Base-by-base conservation (phyloP, 2,888 invertebrate genomes). In the Volucella inflata region DNA sequence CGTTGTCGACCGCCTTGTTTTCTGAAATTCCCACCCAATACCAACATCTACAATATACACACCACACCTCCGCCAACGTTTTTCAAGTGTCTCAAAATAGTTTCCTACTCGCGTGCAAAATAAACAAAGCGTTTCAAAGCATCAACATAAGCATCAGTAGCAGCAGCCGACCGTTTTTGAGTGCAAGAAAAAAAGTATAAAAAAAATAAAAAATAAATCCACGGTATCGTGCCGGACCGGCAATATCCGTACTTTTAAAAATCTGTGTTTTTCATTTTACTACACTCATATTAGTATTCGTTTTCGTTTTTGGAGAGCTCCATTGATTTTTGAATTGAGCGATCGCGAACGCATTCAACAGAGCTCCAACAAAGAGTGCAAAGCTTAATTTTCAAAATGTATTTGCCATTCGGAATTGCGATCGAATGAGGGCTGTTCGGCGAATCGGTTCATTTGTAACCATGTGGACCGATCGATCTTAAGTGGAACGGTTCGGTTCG, bases 71-170 rank as follows among this genome's bases (percentile, higher is more conserved):
- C 38, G 4, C 30, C 30, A 65, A 48, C 12, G 30, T 68, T 40
- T 30, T 16, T 50, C 38, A 50, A 59, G 44, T 59, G 67, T 85
- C 85, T 72, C 51, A 85, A 85, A 85, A 85, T 85, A 85, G 85
- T 85, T 72, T 67, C 51, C 42, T 71, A 53, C 70, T 67, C 70
- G 55, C 36, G 2, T 30, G 62, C 55, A 62, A 77, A 75, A 79
- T 84, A 85, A 85, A 81, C 76, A 85, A 85, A 81, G 67, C 77
- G 62, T 64, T 75, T 57, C 36, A 17, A 8, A 51, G 30, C 51
- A 70, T 53, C 59, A 16, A 17, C 57, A 78, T 8, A 14, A 53
- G 50, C 6, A 30, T 30, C 30, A 30, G 30, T 30, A 30, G 30
- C 30, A 6, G 30, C 16, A 21, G 21, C 50, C 30, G 36, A 44